Conservation (phyloP, 2,113 vertebrate genomes). For the Uropsilus gracilis region DNA sequence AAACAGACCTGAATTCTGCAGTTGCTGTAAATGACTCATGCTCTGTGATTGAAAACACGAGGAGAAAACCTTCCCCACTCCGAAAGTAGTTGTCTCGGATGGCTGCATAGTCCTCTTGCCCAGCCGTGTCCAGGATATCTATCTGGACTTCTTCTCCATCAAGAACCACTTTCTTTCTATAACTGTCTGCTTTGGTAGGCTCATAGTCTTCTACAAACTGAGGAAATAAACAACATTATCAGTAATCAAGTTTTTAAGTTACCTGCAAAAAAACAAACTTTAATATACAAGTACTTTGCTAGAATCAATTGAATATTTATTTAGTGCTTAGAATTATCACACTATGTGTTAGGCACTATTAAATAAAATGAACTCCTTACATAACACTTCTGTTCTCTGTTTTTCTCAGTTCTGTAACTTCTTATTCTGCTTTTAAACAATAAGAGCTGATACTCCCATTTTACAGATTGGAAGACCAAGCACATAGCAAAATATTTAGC, state of each 20-base stretch:
- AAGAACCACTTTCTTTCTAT: conserved; percentile 98
- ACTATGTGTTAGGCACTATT: background rate
- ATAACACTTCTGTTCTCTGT: background rate
- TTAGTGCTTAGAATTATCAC: background rate
- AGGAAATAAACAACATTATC: background rate
- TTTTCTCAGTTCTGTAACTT: background rate
- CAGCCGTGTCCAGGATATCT: conserved; percentile 93
- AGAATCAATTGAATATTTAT: background rate
- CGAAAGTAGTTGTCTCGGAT: conserved; percentile 99
- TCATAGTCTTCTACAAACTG: conserved; percentile 99
- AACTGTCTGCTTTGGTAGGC: conserved; percentile 99
- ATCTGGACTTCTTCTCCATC: conserved; percentile 99
- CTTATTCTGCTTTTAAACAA: conserved; percentile 41
- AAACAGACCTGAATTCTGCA: conserved; percentile 92
- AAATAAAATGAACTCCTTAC: background rate
- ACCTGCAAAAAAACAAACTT: background rate
- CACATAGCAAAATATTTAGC: background rate
- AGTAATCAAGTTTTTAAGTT: background rate
- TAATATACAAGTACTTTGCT: background rate
- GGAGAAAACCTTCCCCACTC: conserved; percentile 97
- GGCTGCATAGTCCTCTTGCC: conserved; percentile 98
- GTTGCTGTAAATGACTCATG: conserved; percentile 95
- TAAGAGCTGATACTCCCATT: background rate
- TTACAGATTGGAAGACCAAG: conserved; percentile 5
- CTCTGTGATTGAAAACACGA: conserved; percentile 98